phyloP scores from a whole-genome alignment of 2,888 invertebrate genomes.

The Leptarthrus brevirostris region DNA sequence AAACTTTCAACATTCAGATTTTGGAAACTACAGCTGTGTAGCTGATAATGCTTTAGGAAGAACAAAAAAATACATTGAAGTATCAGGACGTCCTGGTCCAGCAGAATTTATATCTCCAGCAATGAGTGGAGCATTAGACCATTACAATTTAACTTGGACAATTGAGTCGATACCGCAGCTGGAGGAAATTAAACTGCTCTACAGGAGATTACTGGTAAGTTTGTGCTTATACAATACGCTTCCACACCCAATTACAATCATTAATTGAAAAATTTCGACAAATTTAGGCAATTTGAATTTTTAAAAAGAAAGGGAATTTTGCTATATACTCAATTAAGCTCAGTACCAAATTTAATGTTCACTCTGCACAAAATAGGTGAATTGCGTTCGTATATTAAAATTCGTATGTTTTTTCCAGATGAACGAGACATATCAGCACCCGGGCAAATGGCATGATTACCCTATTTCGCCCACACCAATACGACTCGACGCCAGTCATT shows the following conservation, averaged over 20 bases:
- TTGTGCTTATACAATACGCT: neutral
- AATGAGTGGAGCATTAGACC: conserved; percentile 71
- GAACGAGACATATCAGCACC: conserved; percentile 78
- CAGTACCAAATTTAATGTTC: conserved; percentile 19
- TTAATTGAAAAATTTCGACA: conserved; percentile 24
- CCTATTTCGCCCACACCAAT: conserved; percentile 65
- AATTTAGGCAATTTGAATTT: conserved; percentile 13
- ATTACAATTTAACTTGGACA: conserved; percentile 75
- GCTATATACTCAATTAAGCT: conserved; percentile 12
- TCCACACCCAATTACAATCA: conserved; percentile 47
- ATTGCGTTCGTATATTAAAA: conserved; percentile 13
- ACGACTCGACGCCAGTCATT: conserved; percentile 66
- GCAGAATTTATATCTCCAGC: conserved; percentile 73
- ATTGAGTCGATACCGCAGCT: conserved; percentile 76
- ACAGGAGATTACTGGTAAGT: conserved; percentile 72
- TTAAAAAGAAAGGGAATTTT: neutral
- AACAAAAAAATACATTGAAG: conserved; percentile 72
- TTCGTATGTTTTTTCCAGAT: conserved; percentile 67
- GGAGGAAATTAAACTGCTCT: conserved; percentile 73
- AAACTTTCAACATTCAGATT: conserved; percentile 73
- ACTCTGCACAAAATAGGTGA: conserved; percentile 19
- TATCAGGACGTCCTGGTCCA: conserved; percentile 75
- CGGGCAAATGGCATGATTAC: conserved; percentile 77
- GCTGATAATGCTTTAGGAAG: conserved; percentile 70
- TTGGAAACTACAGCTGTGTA: conserved; percentile 73